These are phyloP conservation scores for Heliocidaris erythrogramma DNA, from an alignment of 35 echinoderm and acorn worm species.

Conservation along the genomic window DNA sequence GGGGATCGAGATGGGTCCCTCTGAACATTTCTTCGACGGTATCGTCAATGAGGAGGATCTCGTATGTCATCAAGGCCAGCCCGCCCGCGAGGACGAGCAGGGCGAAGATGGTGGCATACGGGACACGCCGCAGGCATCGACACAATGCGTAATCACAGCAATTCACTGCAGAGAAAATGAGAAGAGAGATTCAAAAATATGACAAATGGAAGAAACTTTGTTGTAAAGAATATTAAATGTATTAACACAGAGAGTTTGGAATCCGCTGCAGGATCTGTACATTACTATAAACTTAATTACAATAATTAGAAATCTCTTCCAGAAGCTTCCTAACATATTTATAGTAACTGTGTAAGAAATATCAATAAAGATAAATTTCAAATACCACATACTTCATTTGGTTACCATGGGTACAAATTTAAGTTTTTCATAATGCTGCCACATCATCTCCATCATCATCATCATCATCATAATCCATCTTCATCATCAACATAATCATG, in stretches of 20 bases:
- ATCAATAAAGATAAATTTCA: no score
- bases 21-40: slow-evolving; percentile 66
- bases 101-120: slow-evolving; percentile 84
- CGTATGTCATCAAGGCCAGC: slow-evolving; percentile 78
- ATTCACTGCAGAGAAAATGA: slow-evolving; percentile 58
- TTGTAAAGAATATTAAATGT: no score
- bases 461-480: neutral
- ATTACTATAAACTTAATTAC: no score
- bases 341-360: no score
- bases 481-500: neutral
- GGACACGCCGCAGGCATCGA: slow-evolving; percentile 72
- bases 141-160: slow-evolving; percentile 85
- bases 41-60: slow-evolving; percentile 65
- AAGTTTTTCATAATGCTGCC: neutral
- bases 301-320: no score
- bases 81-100: slow-evolving; percentile 72
- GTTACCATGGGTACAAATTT: neutral
- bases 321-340: no score
- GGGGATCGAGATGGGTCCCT: slow-evolving; percentile 52
- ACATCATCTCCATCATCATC: neutral
- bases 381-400: no score
- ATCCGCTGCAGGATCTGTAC: no score
- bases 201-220: no score
- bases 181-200: neutral
- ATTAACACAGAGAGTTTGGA: no score